phyloP scores from a whole-genome alignment of 1,140 invertebrate genomes.

The Aphidius gifuensis region DNA sequence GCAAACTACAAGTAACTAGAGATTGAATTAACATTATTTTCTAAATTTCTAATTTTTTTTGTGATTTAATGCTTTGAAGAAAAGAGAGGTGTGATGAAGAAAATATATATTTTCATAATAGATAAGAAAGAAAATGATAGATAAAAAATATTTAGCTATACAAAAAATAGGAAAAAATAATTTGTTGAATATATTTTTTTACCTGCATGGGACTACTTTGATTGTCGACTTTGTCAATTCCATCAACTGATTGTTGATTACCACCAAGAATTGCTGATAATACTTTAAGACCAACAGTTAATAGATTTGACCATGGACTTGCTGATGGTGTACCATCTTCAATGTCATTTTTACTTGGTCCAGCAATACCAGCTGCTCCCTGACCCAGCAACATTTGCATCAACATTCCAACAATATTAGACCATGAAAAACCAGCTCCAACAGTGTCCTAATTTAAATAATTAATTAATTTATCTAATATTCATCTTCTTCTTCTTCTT shows the following conservation, averaged over 20 bases:
- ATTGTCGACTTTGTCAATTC: slow-evolving; percentile 86
- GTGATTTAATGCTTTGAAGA: neutral
- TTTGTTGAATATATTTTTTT: slow-evolving; percentile 31
- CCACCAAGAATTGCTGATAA: slow-evolving; percentile 79
- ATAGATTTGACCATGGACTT: slow-evolving; percentile 80
- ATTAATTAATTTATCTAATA: neutral
- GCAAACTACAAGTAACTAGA: no score
- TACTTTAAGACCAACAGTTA: slow-evolving; percentile 78
- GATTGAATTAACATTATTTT: no score
- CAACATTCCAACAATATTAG: slow-evolving; percentile 77
- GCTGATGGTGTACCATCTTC: slow-evolving; percentile 60
- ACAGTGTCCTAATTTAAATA: slow-evolving; percentile 51
- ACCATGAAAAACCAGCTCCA: slow-evolving; percentile 74
- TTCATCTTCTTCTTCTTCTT: neutral
- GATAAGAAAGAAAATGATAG: no score
- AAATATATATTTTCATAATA: no score
- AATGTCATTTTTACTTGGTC: slow-evolving; percentile 79
- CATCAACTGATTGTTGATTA: slow-evolving; percentile 64
- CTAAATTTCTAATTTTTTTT: neutral
- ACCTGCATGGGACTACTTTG: slow-evolving; percentile 81
- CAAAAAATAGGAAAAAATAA: no score
- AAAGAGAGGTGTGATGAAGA: no score
- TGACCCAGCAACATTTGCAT: slow-evolving; percentile 81
- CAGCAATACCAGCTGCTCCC: slow-evolving; percentile 54
- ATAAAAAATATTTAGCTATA: no score